phyloP scores from a whole-genome alignment of 2,797 vertebrate species.

The Spondyliosoma cantharus region DNA sequence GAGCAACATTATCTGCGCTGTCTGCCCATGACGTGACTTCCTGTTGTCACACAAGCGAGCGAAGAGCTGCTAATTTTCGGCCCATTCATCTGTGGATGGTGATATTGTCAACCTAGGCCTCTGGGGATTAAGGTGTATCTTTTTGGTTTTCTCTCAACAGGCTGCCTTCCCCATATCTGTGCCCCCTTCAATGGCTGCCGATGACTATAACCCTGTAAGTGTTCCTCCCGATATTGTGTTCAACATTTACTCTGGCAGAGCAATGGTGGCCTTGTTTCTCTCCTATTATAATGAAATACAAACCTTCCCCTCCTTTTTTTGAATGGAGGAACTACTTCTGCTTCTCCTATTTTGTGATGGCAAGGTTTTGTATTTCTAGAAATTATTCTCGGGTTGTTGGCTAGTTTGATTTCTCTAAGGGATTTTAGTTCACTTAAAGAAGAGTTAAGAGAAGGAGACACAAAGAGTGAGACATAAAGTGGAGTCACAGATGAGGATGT shows the following conservation, averaged over 20 bases:
- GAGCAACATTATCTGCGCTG: neutral
- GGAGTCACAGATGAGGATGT: slow-evolving; percentile 22
- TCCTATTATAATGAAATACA: neutral
- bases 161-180: slow-evolving; percentile 84
- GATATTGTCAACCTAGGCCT: slow-evolving; percentile 7
- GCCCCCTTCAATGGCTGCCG: slow-evolving; percentile 86
- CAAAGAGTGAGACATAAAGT: neutral
- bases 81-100: neutral
- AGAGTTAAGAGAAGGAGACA: neutral
- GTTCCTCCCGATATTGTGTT: neutral
- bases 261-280: neutral
- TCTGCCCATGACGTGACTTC: slow-evolving; percentile 64
- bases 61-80: neutral
- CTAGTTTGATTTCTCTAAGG: neutral
- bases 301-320: neutral
- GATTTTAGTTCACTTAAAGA: neutral
- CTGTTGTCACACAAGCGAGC: slow-evolving; percentile 21
- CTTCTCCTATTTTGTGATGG: slow-evolving; percentile 54
- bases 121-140: slow-evolving; percentile 15
- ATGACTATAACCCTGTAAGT: slow-evolving; percentile 91
- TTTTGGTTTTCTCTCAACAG: slow-evolving; percentile 74
- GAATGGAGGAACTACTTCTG: slow-evolving; percentile 25
- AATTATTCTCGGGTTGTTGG: neutral
- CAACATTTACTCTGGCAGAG: slow-evolving; percentile 15
- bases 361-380: neutral